Conservation (phyloP, 2,113 vertebrate species). For the Brachirus orientalis region DNA sequence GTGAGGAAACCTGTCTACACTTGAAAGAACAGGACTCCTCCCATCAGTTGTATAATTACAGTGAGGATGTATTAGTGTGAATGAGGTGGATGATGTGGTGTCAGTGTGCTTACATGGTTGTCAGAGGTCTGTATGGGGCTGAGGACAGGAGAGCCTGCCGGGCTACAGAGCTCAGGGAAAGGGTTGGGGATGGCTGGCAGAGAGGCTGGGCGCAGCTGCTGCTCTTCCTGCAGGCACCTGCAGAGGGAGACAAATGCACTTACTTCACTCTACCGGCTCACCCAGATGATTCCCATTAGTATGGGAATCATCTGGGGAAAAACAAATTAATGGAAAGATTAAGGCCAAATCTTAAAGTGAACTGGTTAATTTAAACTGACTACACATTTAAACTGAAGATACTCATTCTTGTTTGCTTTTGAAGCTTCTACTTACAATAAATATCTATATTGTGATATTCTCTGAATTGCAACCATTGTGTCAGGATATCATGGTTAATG, state of each 20-base stretch:
- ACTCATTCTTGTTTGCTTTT: neutral
- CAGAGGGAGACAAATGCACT: conserved; percentile 65
- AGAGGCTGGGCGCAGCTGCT: conserved; percentile 90
- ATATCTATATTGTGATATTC: no score
- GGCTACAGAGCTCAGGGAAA: conserved; percentile 94
- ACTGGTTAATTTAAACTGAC: neutral
- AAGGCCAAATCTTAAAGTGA: neutral
- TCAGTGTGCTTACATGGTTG: conserved; percentile 85
- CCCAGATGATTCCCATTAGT: no score
- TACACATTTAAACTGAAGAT: no score
- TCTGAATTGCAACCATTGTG: no score
- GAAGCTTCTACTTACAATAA: neutral
- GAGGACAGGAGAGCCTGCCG: conserved; percentile 87
- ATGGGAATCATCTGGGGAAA: neutral
- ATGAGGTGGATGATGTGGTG: no score
- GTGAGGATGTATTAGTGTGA: no score
- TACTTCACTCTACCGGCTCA: neutral
- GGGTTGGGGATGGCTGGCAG: conserved; percentile 97
- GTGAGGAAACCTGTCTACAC: no score
- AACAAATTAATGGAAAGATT: neutral
- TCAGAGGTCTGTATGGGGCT: conserved; percentile 82
- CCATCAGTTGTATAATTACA: no score
- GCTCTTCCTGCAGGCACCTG: conserved; percentile 92
- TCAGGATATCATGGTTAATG: no score
- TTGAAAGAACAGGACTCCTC: no score